Evolutionary conservation across 2,113 vertebrate genomes (phyloP).

Genomic region (Rhegmatorhina hoffmannsi): DNA sequence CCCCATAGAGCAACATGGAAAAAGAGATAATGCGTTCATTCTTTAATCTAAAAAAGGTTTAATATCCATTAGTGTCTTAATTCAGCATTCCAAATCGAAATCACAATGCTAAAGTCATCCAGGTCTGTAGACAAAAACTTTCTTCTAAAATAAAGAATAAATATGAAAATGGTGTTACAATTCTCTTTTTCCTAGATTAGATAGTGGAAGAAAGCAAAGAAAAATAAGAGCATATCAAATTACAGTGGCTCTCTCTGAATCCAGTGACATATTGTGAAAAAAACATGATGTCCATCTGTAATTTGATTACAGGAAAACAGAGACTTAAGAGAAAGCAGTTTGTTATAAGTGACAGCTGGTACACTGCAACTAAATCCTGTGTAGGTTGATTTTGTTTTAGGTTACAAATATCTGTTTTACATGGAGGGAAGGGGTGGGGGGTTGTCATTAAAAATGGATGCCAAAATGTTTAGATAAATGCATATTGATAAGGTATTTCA

Average conservation of each 20-base stretch:
- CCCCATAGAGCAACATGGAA: background rate
- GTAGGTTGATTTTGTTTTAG: background rate
- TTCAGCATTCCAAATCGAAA: background rate
- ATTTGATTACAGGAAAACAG: slow-evolving; percentile 3
- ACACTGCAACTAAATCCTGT: background rate
- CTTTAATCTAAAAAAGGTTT: background rate
- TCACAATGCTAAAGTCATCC: background rate
- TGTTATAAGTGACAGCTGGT: background rate
- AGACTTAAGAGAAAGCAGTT: background rate
- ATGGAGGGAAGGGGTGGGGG: too few relatives aligned
- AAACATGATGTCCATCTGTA: background rate
- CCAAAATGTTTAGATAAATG: background rate
- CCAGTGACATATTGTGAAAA: background rate
- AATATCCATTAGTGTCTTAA: background rate
- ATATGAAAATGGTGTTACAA: background rate
- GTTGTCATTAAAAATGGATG: background rate
- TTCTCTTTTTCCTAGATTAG: background rate
- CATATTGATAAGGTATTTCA: background rate
- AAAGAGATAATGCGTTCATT: background rate
- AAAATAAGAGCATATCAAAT: background rate
- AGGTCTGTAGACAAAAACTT: background rate
- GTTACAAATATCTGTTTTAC: background rate
- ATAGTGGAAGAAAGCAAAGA: background rate
- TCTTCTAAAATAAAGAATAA: background rate
- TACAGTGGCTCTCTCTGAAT: background rate